Base-by-base conservation (phyloP, 1,140 invertebrate genomes). In the Venturia canescens region DNA sequence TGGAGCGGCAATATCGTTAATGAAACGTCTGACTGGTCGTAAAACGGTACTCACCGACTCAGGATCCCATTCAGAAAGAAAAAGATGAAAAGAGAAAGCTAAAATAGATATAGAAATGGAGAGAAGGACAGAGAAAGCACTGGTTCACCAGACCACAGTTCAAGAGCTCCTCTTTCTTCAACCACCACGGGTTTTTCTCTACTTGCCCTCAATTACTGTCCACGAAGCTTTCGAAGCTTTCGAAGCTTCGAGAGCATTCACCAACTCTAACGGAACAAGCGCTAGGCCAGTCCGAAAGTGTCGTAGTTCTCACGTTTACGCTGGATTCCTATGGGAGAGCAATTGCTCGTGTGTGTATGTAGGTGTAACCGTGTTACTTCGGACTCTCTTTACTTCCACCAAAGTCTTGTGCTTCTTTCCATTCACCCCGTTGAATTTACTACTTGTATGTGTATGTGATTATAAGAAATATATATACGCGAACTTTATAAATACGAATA, bases 121-220 rank as follows among this genome's bases (percentile, higher is more conserved):
- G 48, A 74, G 50, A 29, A 18, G 18, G 48, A 23, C 21, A 53
- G 44, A 48, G 34, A 27, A 23, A 71, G 71, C 50, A 76, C 27
- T 27, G 74, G 72, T 81, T 67, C 82, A 21, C 21, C 75, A 67
- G 71, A 71, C 78, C 78, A 66, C 53, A 79, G 48, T 27, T 34
- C 72, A 80, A 79, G 67, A 82, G 60, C 50, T 53, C 29, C 50
- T 53, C 66, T 69, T 18, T 18, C 72, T n/a, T 53, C 38, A 18
- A n/a, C 53, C 72, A 70, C 72, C 53, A 70, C 76, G 72, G 67
- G 82, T 78, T 84, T 86, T 87, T 84, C 86, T 86, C 86, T 83
- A 84, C 86, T 88, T 88, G 85, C 82, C 82, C 70, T 78, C 86
- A 85, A 87, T 87, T 87, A 85, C 79, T 81, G 82, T 84, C 83